Conservation (phyloP, 2,888 invertebrate genomes). For the Dyspetes luteomarginatus region DNA sequence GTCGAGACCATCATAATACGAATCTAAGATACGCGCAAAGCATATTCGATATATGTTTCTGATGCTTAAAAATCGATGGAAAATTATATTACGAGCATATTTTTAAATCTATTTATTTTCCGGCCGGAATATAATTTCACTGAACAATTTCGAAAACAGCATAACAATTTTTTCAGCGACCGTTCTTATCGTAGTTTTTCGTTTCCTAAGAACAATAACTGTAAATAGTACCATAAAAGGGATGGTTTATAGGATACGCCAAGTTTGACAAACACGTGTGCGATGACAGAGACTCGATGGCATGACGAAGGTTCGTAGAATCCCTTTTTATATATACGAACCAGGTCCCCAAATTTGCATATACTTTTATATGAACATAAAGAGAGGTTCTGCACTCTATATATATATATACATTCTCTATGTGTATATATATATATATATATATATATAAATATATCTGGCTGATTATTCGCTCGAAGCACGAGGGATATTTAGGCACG, state of each 20-base stretch:
- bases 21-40: too few relatives aligned
- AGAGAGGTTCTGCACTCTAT: constrained; percentile 66
- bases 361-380: constrained; percentile 38
- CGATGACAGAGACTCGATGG: constrained; percentile 43
- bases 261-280: constrained; percentile 56
- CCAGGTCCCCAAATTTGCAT: constrained; percentile 57
- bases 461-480: constrained; percentile 78
- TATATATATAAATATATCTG: constrained; percentile 66
- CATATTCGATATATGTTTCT: too few relatives aligned
- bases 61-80: too few relatives aligned
- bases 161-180: too few relatives aligned
- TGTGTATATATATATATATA: background rate
- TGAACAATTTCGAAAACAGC: too few relatives aligned
- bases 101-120: too few relatives aligned
- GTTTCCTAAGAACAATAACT: background rate
- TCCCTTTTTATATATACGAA: constrained; percentile 59
- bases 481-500: constrained; percentile 66
- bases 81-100: too few relatives aligned
- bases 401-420: constrained; percentile 41
- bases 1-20: too few relatives aligned
- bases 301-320: constrained; percentile 57
- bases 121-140: too few relatives aligned
- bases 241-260: constrained; percentile 20
- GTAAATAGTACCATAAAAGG: background rate
- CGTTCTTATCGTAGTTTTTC: too few relatives aligned